Percentiles rank a stretch among this genome's conserved stretches.
These are phyloP conservation scores for Nicator chloris DNA, from an alignment of 2,113 vertebrate species.

Conservation along the genomic window DNA sequence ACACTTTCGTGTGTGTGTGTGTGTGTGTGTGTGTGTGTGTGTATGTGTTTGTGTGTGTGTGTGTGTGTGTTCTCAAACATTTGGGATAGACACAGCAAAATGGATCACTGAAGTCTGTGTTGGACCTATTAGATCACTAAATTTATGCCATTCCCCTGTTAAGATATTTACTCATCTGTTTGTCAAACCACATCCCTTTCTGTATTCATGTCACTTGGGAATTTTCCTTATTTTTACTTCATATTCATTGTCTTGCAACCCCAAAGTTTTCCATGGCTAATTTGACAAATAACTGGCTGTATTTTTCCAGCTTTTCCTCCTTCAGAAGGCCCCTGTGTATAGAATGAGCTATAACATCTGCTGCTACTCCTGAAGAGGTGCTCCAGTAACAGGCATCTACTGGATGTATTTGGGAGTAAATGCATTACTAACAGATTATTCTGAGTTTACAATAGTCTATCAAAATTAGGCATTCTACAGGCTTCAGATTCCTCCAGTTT, in stretches of 20 bases:
- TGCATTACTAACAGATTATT: background rate
- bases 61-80: background rate
- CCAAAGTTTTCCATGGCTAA: background rate
- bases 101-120: background rate
- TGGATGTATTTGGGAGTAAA: background rate
- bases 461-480: background rate
- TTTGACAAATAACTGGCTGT: background rate
- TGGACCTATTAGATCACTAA: background rate
- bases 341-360: background rate
- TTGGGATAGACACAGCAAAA: background rate
- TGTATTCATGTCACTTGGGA: background rate
- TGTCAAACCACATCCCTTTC: background rate
- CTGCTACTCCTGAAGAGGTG: background rate
- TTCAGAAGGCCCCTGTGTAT: background rate
- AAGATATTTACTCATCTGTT: background rate
- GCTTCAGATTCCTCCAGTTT: background rate
- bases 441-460: background rate
- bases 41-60: background rate
- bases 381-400: background rate
- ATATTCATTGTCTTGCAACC: background rate
- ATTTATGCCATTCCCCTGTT: background rate
- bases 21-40: too few relatives aligned
- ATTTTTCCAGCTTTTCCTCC: background rate
- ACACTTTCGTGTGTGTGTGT: background rate
- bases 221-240: background rate